A percentile compares a stretch with the other conserved stretches of the same genome.
phyloP scores from a whole-genome alignment of 2,797 vertebrate genomes.

The Crocodylus rhombifer region DNA sequence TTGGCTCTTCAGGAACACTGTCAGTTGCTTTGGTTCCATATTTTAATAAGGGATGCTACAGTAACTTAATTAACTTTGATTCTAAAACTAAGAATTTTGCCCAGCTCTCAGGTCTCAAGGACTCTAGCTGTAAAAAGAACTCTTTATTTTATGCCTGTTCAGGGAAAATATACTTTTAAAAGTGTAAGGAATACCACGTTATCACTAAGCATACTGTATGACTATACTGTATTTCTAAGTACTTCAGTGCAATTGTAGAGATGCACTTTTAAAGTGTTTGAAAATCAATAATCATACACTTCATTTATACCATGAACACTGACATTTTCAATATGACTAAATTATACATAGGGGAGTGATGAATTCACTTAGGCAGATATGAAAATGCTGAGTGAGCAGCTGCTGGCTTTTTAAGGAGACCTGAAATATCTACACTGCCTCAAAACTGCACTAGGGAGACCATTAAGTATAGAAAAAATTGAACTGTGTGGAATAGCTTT shows the following conservation, averaged over 20 bases:
- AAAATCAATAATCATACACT: slow-evolving; percentile 33
- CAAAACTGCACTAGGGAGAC: not conserved
- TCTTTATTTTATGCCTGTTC: not conserved
- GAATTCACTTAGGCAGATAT: not conserved
- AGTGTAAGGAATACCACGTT: not conserved
- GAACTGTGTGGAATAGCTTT: not conserved
- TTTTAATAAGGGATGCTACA: not conserved
- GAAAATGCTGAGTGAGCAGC: not conserved
- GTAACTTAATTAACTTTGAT: not conserved
- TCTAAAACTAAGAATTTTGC: not conserved
- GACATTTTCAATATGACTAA: not conserved
- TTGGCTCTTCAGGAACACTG: not conserved
- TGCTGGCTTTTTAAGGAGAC: not conserved
- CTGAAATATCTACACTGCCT: too few relatives aligned
- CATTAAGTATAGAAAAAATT: not conserved
- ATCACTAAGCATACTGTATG: not conserved
- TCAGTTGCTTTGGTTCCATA: not conserved
- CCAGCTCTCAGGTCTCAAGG: not conserved
- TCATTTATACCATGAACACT: not conserved
- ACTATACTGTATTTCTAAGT: not conserved
- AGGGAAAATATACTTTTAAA: not conserved
- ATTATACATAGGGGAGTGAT: rapidly evolving
- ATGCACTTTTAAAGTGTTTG: not conserved
- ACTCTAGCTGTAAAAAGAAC: not conserved
- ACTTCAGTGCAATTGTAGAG: not conserved